These are phyloP conservation scores for Melanostoma mellinum DNA, from an alignment of 2,888 invertebrate genomes.

Conservation along the genomic window DNA sequence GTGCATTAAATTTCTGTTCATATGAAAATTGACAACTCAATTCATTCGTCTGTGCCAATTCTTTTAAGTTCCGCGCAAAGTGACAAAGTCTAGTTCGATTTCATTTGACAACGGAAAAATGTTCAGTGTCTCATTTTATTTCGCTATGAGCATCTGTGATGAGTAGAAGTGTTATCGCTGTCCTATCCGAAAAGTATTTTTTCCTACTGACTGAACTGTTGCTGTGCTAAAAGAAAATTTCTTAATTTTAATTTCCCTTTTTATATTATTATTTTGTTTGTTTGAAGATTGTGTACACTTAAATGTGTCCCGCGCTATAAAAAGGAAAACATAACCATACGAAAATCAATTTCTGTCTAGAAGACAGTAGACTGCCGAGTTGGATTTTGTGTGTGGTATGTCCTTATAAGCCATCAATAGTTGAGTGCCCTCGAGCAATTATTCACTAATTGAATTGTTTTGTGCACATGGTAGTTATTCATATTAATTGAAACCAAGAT, in stretches of 20 bases:
- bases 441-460: constrained; percentile 55
- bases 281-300: not conserved
- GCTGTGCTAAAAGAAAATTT: too few relatives aligned
- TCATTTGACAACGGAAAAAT: not conserved
- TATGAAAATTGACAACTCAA: too few relatives aligned
- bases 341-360: not conserved
- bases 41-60: too few relatives aligned
- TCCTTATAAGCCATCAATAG: constrained; percentile 11
- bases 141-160: constrained; percentile 25
- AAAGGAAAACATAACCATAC: not conserved
- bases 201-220: too few relatives aligned
- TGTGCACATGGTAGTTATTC: not conserved
- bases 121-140: constrained; percentile 30
- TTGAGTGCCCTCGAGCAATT: constrained; percentile 43
- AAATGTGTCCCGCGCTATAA: not conserved
- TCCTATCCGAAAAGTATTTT: too few relatives aligned
- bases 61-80: too few relatives aligned
- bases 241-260: not conserved
- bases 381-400: constrained; percentile 22
- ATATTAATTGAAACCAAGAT: constrained; percentile 35
- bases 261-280: not conserved
- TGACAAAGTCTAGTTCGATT: too few relatives aligned
- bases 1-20: too few relatives aligned
- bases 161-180: not conserved
- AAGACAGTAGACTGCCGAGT: not conserved